Conservation (phyloP, 1,140 invertebrate species). For the Portunus trituberculatus region DNA sequence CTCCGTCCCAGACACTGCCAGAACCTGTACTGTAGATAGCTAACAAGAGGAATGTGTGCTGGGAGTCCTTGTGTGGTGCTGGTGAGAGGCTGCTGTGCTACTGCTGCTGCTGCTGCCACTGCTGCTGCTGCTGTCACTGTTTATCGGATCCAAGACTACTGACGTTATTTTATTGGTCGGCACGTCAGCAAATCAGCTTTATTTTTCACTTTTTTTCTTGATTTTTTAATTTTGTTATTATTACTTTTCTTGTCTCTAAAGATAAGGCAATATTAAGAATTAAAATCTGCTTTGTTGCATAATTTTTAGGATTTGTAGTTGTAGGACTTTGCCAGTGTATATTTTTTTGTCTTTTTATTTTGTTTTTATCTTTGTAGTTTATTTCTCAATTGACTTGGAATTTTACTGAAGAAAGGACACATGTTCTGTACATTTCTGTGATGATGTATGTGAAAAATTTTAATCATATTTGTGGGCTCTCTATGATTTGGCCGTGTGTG, state of each 20-base stretch:
- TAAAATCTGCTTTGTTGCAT: constrained; percentile 60
- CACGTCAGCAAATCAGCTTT: neutral
- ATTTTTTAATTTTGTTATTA: neutral
- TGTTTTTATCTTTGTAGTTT: neutral
- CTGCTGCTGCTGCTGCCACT: constrained; percentile 35
- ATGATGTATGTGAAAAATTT: constrained; percentile 32
- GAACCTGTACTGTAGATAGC: constrained; percentile 73
- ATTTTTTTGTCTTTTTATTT: constrained; percentile 30
- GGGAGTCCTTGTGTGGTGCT: constrained; percentile 70
- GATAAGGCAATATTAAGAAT: constrained; percentile 66
- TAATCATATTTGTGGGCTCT: constrained; percentile 34
- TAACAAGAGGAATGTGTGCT: constrained; percentile 66
- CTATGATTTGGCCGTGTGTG: constrained; percentile 40
- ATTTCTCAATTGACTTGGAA: neutral
- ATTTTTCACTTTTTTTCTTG: neutral
- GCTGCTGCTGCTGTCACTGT: constrained; percentile 68
- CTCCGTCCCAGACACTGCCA: constrained; percentile 69
- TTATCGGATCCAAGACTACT: constrained; percentile 71
- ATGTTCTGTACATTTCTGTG: constrained; percentile 35
- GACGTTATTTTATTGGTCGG: constrained; percentile 25
- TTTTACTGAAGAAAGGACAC: neutral
- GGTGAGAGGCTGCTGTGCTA: constrained; percentile 62
- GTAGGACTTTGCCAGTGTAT: neutral
- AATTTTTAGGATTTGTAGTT: constrained; percentile 59
- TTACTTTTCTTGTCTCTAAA: constrained; percentile 25